phyloP scores from a whole-genome alignment of 2,797 vertebrate genomes.

The Catharus ustulatus region DNA sequence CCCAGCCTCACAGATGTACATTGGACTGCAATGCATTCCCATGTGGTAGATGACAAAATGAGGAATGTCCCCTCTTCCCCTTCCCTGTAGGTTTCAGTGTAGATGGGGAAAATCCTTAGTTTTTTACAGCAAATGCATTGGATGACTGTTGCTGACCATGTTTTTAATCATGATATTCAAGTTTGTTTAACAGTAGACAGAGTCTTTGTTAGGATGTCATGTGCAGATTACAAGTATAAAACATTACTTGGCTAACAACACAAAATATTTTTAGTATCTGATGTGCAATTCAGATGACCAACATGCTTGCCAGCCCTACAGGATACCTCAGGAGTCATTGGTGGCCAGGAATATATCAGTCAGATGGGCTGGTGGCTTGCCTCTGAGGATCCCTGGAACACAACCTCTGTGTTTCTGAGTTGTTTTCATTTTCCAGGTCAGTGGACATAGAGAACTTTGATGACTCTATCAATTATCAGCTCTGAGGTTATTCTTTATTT shows the following conservation, averaged over 20 bases:
- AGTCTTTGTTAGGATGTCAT: neutral
- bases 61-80: rapidly evolving
- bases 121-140: neutral
- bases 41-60: neutral
- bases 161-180: neutral
- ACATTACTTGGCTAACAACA: neutral
- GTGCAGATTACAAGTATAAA: neutral
- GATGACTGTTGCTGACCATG: neutral
- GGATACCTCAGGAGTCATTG: neutral
- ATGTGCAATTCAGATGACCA: neutral
- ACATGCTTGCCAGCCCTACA: neutral
- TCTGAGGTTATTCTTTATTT: neutral
- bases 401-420: neutral
- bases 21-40: neutral
- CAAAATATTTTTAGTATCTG: neutral
- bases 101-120: neutral
- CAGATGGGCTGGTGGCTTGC: neutral
- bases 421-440: neutral
- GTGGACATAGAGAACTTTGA: neutral
- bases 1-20: neutral
- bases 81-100: neutral
- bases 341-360: neutral
- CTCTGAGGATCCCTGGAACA: neutral
- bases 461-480: neutral
- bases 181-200: neutral